Evolutionary conservation across 1,140 invertebrate genomes (phyloP).

Genomic region (Platyscapa corneri): DNA sequence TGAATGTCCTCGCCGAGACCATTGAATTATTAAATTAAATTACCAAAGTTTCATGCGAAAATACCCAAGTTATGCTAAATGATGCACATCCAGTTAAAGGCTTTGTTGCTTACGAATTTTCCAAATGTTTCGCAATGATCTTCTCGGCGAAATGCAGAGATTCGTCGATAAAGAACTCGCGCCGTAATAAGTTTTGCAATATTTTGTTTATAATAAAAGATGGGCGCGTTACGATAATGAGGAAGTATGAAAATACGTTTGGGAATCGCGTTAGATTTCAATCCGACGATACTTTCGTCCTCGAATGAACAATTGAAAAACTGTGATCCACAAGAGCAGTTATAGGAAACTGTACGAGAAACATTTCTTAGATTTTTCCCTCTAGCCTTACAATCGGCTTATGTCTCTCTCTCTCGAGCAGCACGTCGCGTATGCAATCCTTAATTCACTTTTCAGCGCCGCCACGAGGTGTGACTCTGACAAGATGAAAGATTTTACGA

Average conservation of each 20-base stretch:
- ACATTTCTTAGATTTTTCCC: not conserved
- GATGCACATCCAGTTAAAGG: too few species aligned
- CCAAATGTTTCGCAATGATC: too few species aligned
- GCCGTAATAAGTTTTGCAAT: not conserved
- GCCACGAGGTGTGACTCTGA: not conserved
- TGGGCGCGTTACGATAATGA: not conserved
- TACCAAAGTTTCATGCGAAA: too few species aligned
- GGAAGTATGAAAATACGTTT: not conserved
- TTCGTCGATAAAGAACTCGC: too few species aligned
- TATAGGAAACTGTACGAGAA: not conserved
- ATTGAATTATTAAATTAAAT: too few species aligned
- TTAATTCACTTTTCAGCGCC: conserved; percentile 43
- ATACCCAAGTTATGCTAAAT: too few species aligned
- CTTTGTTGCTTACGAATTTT: too few species aligned
- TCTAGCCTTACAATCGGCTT: not conserved
- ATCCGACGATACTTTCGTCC: not conserved
- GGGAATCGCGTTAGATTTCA: not conserved
- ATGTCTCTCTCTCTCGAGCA: not conserved
- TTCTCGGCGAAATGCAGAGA: too few species aligned
- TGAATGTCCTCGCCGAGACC: too few species aligned
- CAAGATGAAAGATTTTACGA: conserved; percentile 1
- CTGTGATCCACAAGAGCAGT: not conserved
- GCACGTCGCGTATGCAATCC: not conserved
- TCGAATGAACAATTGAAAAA: not conserved
- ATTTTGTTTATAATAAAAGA: not conserved